Evolutionary conservation across 2,797 vertebrate genomes (phyloP).

Genomic region (Epinephelus awoara): DNA sequence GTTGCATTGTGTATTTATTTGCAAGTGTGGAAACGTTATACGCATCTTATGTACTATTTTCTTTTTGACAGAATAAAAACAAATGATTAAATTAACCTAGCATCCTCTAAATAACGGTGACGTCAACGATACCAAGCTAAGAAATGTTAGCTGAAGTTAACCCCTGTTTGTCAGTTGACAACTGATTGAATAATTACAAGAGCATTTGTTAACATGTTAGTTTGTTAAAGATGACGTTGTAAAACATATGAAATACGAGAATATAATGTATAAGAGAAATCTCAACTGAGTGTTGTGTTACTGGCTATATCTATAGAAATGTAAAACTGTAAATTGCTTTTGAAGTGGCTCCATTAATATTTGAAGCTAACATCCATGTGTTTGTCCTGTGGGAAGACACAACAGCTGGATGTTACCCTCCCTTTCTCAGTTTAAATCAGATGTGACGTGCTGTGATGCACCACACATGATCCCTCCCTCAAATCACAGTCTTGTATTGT

Average conservation of each 20-base stretch:
- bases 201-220: background rate
- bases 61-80: background rate
- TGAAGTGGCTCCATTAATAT: background rate
- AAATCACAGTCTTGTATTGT: background rate
- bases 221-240: background rate
- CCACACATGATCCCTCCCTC: constrained; percentile 53
- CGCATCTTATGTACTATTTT: background rate
- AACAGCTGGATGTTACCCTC: constrained; percentile 13
- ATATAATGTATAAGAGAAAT: background rate
- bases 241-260: background rate
- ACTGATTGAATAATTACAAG: background rate
- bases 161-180: background rate
- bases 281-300: background rate
- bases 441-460: constrained; percentile 61
- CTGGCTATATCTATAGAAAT: background rate
- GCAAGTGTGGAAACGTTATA: background rate
- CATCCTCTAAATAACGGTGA: background rate
- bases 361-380: background rate
- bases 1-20: background rate
- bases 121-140: background rate
- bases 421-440: constrained; percentile 31
- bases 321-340: background rate
- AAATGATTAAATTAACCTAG: background rate
- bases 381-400: constrained; percentile 2
- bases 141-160: background rate